Percentiles rank a stretch among this genome's conserved stretches.
Conservation (phyloP, 2,797 vertebrate genomes). For the Periparus ater region DNA sequence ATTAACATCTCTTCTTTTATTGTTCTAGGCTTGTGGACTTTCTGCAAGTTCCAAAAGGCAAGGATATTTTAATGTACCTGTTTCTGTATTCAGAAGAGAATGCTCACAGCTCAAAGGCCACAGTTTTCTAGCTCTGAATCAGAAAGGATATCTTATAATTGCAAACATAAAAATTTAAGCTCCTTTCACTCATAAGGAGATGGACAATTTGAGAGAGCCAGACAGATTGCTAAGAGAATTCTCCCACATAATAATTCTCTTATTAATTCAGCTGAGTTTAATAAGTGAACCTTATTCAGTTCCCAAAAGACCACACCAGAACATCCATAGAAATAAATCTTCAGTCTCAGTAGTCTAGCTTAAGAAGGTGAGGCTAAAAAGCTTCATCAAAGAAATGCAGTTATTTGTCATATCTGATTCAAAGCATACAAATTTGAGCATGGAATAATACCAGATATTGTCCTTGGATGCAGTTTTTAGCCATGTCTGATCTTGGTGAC, state of each 20-base stretch:
- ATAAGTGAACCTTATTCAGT: constrained; percentile 18
- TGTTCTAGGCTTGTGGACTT: neutral
- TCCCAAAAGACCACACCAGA: constrained; percentile 30
- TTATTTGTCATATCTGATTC: neutral
- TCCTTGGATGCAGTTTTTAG: neutral
- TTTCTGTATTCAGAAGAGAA: constrained; percentile 55
- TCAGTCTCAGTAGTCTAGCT: neutral
- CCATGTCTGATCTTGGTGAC: neutral
- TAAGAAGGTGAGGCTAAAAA: constrained; percentile 19
- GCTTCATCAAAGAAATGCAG: neutral
- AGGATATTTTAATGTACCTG: constrained; percentile 16
- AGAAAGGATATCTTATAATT: constrained; percentile 50
- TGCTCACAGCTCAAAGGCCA: constrained; percentile 34
- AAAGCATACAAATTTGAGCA: constrained; percentile 11
- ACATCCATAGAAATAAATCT: constrained; percentile 49
- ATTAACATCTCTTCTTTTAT: neutral
- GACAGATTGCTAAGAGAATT: constrained; percentile 37
- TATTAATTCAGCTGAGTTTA: constrained; percentile 59
- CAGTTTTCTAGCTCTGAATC: constrained; percentile 45
- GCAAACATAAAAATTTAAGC: constrained; percentile 53
- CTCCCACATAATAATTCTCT: constrained; percentile 29
- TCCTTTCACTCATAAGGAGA: constrained; percentile 47
- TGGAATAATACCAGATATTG: neutral
- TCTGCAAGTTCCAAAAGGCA: neutral
- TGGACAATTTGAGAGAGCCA: constrained; percentile 32